Evolutionary conservation across 2,113 vertebrate species (phyloP).

Genomic region (Lophius piscatorius): DNA sequence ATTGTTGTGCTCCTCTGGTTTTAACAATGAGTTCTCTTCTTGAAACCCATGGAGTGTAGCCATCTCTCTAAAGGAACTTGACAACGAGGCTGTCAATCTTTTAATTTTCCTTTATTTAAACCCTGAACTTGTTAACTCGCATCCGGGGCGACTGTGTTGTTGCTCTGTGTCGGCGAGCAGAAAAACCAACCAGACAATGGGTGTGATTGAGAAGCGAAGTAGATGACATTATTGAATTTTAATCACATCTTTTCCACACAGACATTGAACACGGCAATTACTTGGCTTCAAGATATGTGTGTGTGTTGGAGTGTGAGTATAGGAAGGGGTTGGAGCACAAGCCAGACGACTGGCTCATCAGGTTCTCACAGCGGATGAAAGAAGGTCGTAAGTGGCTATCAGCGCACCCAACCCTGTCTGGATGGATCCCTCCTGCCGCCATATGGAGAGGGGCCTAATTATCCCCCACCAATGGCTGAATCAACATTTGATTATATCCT

Average conservation of each 20-base stretch:
- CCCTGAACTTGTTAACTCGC: conserved; percentile 68
- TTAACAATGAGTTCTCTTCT: conserved; percentile 36
- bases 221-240: conserved; percentile 78
- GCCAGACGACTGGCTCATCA: conserved; percentile 73
- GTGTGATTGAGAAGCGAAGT: conserved; percentile 79
- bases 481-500: conserved; percentile 84
- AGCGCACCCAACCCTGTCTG: conserved; percentile 72
- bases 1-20: not conserved
- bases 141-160: conserved; percentile 52
- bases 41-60: conserved; percentile 21
- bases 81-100: conserved; percentile 43
- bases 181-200: conserved; percentile 78
- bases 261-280: conserved; percentile 75
- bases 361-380: conserved; percentile 74
- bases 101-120: conserved; percentile 64
- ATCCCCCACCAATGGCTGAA: conserved; percentile 77
- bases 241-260: conserved; percentile 75
- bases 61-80: conserved; percentile 33
- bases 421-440: conserved; percentile 73
- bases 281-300: conserved; percentile 48
- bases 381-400: conserved; percentile 82
- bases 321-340: conserved; percentile 48
- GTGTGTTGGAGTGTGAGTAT: conserved; percentile 26
- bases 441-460: conserved; percentile 79
- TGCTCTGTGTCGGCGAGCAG: conserved; percentile 61